These are phyloP conservation scores for Eidolon dupreanum DNA, from an alignment of 2,797 vertebrate species.

Conservation along the genomic window DNA sequence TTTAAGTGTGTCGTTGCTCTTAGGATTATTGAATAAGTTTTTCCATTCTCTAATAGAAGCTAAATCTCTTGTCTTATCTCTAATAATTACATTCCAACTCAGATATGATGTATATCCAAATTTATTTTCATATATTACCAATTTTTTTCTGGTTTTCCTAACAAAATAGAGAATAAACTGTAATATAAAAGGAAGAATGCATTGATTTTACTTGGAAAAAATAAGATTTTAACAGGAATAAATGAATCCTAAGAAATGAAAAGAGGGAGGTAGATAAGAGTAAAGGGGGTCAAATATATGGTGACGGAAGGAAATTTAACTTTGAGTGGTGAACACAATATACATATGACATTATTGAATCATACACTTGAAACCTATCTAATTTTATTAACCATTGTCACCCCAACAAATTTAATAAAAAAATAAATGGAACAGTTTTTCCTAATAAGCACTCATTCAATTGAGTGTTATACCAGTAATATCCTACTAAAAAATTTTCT, in stretches of 20 bases:
- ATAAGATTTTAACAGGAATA: neutral
- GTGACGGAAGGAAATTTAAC: too few species aligned
- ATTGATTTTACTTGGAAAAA: slow-evolving; percentile 17
- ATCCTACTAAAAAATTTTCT: neutral
- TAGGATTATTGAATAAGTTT: neutral
- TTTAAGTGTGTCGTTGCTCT: neutral
- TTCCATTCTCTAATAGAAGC: slow-evolving; percentile 28
- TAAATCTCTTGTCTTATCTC: neutral
- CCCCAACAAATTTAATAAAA: too few species aligned
- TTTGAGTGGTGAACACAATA: too few species aligned
- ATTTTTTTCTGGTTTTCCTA: neutral
- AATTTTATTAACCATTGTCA: too few species aligned
- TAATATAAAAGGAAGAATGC: neutral
- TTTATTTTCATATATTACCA: neutral
- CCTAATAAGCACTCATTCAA: neutral
- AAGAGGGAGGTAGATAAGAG: too few species aligned
- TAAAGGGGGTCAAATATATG: too few species aligned
- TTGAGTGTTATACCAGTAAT: neutral
- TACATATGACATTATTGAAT: too few species aligned
- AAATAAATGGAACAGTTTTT: neutral
- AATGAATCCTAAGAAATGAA: slow-evolving; percentile 17
- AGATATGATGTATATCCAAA: neutral
- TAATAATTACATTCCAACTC: neutral
- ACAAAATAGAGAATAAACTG: slow-evolving; percentile 27
- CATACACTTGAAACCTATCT: too few species aligned